These are phyloP conservation scores for Corythornis leucogaster DNA, from an alignment of 2,797 vertebrate genomes.

Conservation along the genomic window DNA sequence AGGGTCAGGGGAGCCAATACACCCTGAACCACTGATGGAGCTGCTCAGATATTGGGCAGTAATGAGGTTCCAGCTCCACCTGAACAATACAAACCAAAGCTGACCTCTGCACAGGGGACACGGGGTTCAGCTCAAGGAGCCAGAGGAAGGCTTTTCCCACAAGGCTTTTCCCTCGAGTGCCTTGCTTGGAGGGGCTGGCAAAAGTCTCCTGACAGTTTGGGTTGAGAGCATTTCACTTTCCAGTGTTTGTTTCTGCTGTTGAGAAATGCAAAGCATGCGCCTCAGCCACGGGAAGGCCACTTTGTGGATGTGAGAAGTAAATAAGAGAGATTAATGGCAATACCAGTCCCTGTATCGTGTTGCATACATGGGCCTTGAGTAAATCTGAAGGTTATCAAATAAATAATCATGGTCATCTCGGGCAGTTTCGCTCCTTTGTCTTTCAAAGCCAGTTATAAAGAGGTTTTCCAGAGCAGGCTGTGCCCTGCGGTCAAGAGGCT, in stretches of 20 bases:
- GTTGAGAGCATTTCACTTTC: neutral
- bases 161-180: neutral
- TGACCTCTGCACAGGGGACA: fast-evolving
- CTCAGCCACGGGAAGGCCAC: neutral
- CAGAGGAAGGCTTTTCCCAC: neutral
- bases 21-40: fast-evolving
- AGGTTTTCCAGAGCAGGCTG: slow-evolving; percentile 9
- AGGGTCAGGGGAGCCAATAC: neutral
- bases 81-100: neutral
- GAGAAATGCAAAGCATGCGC: neutral
- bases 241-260: neutral
- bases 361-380: neutral
- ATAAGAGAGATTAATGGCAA: slow-evolving; percentile 27
- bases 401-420: neutral
- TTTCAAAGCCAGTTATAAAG: neutral
- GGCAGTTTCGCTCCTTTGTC: neutral
- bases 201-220: neutral
- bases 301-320: neutral
- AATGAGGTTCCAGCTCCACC: neutral
- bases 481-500: slow-evolving; percentile 57
- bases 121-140: neutral
- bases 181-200: neutral
- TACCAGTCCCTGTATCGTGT: neutral
- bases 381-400: neutral
- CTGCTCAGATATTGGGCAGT: neutral